Base-by-base conservation (phyloP, 2,797 vertebrate species). In the Trachurus trachurus region DNA sequence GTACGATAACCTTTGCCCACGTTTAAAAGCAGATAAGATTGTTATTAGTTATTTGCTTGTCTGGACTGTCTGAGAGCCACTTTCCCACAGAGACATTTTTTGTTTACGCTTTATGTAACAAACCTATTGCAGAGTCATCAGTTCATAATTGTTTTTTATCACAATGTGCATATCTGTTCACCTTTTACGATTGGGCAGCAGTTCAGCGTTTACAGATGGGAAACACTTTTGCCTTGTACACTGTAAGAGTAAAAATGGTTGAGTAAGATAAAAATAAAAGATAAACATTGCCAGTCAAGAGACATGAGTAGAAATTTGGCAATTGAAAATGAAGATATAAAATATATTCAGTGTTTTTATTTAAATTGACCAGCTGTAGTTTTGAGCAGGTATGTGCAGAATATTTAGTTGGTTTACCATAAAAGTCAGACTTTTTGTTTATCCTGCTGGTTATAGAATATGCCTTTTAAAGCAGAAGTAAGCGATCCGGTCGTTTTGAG, bases 1-100 rank as follows among this genome's bases (percentile, higher is more conserved):
- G 10, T 13, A 29, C 37, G 52, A 72, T 59, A 65, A 40, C 52
- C 39, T 58, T 70, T 54, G 74, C 17, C 8, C 11, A 42, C 9
- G 7, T 9, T 16, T 40, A 3, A 26, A 2, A 5, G 21, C 29
- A 39, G 42, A 72, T 80, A 62, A 47, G 9, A 34, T 52, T 58
- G 12, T 53, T 59, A 19, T 54, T 1, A 17, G 11, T 59, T 44
- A 59, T 59, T 59, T 54, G 37, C 26, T 59, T 5, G 1, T 42
- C 21, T 59, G 15, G 22, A 12, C 29, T 34, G 22, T 54, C 16
- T 42, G 21, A 56, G 34, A 16, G 42, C 21, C 19, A 76, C 17
- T 12, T 8, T 22, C 2, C 1, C 1, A 1, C 4, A 19, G 26
- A 50, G 8, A 6, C 19, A 1, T 52, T 49, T 22, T 47, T 4